Conservation (phyloP, 1,140 invertebrate genomes). For the Alviniconcha marisindica region DNA sequence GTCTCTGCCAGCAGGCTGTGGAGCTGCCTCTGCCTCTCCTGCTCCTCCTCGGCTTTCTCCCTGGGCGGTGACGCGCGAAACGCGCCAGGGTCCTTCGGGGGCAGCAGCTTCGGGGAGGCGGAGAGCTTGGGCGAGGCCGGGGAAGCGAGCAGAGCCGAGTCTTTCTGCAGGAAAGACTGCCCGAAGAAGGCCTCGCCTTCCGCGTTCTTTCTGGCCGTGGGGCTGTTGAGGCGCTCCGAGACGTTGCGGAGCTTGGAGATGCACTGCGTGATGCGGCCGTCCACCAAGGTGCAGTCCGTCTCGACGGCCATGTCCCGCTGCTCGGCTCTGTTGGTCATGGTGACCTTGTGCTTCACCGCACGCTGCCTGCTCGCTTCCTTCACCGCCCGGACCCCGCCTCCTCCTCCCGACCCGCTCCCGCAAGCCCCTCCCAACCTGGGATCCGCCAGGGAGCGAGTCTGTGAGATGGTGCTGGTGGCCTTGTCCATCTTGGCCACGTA, state of each 20-base stretch:
- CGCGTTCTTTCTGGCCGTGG: constrained; percentile 50
- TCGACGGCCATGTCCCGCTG: constrained; percentile 52
- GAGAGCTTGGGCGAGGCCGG: neutral
- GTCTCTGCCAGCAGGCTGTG: constrained; percentile 58
- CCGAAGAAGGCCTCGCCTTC: constrained; percentile 49
- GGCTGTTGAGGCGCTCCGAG: constrained; percentile 68
- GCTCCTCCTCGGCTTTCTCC: constrained; percentile 46
- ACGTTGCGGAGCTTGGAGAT: constrained; percentile 69
- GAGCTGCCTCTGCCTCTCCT: constrained; percentile 58
- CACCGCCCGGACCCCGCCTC: neutral
- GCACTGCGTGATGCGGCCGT: constrained; percentile 66
- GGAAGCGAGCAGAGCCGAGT: neutral
- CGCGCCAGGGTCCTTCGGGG: neutral
- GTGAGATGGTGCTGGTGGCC: constrained; percentile 63
- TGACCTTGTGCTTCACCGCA: constrained; percentile 53
- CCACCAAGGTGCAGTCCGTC: constrained; percentile 58
- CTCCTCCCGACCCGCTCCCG: neutral
- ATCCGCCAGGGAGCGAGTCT: neutral
- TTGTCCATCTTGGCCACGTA: constrained; percentile 67
- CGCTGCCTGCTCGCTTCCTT: constrained; percentile 16
- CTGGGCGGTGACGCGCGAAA: neutral
- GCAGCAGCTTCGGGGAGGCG: neutral
- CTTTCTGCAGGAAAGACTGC: constrained; percentile 42
- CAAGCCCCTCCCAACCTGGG: neutral
- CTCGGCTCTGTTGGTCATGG: constrained; percentile 56